Evolutionary conservation across 92 coral and sea anemone species (phyloP).

Genomic region (Bergia puertoricense): DNA sequence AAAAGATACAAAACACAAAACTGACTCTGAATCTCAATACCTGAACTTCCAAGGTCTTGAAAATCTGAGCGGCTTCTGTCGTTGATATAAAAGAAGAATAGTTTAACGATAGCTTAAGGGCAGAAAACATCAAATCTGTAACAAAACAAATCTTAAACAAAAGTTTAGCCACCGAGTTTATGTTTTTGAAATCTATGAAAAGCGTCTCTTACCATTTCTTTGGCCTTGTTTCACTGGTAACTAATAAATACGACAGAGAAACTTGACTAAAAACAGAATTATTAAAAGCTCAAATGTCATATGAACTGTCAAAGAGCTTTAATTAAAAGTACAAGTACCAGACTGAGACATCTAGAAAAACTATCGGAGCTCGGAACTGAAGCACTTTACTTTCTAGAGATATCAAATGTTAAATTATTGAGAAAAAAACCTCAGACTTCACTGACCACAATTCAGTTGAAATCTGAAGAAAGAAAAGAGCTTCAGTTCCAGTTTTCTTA

Average conservation of each 20-base stretch:
- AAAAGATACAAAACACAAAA: neutral
- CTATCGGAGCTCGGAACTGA: too few relatives aligned
- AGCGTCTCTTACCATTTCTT: too few relatives aligned
- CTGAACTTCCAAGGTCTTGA: constrained; percentile 89
- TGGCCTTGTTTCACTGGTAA: neutral
- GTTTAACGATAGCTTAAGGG: neutral
- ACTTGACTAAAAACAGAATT: neutral
- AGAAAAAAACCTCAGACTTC: neutral
- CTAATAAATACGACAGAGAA: neutral
- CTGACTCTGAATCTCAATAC: constrained; percentile 29
- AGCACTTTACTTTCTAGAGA: too few relatives aligned
- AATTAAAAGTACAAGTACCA: too few relatives aligned
- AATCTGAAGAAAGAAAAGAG: neutral
- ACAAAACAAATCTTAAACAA: too few relatives aligned
- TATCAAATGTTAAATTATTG: too few relatives aligned
- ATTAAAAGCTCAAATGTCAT: too few relatives aligned
- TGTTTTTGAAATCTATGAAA: too few relatives aligned
- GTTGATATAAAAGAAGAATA: neutral
- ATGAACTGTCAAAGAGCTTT: too few relatives aligned
- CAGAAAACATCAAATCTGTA: neutral
- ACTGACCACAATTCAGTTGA: neutral
- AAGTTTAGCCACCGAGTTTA: too few relatives aligned
- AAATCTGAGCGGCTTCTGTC: constrained; percentile 85
- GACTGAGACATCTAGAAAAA: too few relatives aligned
- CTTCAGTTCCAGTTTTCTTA: neutral